A percentile compares a stretch with the other conserved stretches of the same genome.
Conservation (phyloP, 2,888 invertebrate species). For the Lapara coniferarum region DNA sequence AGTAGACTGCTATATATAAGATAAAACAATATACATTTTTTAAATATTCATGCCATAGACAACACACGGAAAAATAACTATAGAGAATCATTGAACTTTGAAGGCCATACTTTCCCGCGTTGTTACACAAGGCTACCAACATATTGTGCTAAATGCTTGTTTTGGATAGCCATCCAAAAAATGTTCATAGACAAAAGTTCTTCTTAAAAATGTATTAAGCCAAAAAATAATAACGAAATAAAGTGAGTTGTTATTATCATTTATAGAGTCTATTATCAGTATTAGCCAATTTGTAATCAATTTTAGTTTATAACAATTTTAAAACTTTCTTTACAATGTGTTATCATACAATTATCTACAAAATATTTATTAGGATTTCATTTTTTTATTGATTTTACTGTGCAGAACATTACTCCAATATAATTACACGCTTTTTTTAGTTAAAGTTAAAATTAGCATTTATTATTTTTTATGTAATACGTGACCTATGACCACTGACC, state of each 20-base stretch:
- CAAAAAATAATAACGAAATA: not conserved
- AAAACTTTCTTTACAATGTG: not conserved
- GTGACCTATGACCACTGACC: slow-evolving; percentile 36
- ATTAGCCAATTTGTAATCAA: not conserved
- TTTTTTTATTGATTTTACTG: not conserved
- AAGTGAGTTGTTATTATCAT: not conserved
- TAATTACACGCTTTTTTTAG: not conserved
- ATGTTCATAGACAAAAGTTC: slow-evolving; percentile 1
- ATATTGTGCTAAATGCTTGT: not conserved
- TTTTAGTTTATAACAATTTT: not conserved
- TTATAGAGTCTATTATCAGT: not conserved
- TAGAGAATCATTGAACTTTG: slow-evolving; percentile 32
- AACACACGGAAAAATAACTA: slow-evolving; percentile 20
- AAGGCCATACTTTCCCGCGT: slow-evolving; percentile 45
- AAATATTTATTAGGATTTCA: too few relatives aligned
- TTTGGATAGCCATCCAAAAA: slow-evolving; percentile 22
- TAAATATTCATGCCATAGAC: slow-evolving; percentile 23
- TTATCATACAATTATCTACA: too few relatives aligned
- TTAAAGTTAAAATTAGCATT: not conserved
- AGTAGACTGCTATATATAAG: not conserved
- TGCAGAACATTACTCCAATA: not conserved
- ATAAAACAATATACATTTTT: not conserved
- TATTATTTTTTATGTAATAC: not conserved
- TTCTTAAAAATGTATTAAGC: not conserved
- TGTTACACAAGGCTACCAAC: slow-evolving; percentile 38